A percentile compares a stretch with the other conserved stretches of the same genome.
Conservation (phyloP, 2,113 vertebrate genomes). For the Gobiocypris rarus region DNA sequence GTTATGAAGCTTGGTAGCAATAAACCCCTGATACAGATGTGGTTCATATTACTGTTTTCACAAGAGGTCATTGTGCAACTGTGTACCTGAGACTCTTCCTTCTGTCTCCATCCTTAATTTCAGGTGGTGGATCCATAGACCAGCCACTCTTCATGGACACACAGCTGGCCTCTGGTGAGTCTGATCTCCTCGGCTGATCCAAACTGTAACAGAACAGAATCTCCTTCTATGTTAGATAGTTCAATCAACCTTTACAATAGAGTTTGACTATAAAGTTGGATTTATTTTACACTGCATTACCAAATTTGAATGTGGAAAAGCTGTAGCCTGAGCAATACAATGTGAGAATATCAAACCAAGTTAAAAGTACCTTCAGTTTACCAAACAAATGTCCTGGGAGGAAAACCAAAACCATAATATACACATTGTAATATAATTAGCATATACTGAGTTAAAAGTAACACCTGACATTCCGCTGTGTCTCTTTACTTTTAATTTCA, state of each 20-base stretch:
- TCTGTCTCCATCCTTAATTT: background rate
- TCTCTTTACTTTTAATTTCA: fast-evolving
- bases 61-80: background rate
- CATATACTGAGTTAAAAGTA: background rate
- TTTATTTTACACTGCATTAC: no score
- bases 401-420: background rate
- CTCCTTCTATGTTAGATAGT: no score
- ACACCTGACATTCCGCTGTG: background rate
- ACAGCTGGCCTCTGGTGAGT: background rate
- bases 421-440: background rate
- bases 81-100: background rate
- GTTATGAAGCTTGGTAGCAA: no score
- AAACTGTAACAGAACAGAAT: background rate
- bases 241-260: no score
- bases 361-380: background rate
- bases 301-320: background rate
- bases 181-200: background rate
- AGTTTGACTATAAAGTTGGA: no score
- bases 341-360: background rate
- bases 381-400: background rate
- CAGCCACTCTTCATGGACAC: background rate
- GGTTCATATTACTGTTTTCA: no score
- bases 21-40: no score
- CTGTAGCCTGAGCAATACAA: background rate
- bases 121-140: background rate